These are phyloP conservation scores for Brevipalpus yothersi DNA, from an alignment of 1,140 invertebrate genomes.

Conservation along the genomic window DNA sequence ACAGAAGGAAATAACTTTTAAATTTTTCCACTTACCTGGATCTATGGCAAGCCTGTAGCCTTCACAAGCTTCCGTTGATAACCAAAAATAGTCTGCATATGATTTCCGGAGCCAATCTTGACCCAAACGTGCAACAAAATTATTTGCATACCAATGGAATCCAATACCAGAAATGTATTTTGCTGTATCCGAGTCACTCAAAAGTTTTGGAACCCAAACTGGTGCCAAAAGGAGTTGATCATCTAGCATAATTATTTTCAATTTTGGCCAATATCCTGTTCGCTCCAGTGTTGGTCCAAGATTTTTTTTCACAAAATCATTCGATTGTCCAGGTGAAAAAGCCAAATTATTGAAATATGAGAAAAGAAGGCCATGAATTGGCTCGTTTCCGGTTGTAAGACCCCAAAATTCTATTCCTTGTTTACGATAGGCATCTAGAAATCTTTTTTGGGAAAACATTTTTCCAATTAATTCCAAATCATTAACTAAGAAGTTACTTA, in stretches of 20 bases:
- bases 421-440: slow-evolving; percentile 30
- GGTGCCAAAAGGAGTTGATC: background rate
- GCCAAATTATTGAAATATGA: background rate
- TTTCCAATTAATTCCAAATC: background rate
- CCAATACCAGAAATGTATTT: slow-evolving; percentile 7
- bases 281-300: background rate
- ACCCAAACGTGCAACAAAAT: background rate
- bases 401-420: slow-evolving; percentile 31
- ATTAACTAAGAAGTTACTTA: background rate
- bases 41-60: slow-evolving; percentile 5
- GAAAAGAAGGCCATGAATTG: slow-evolving; percentile 10
- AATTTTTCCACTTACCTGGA: background rate
- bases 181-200: slow-evolving; percentile 2
- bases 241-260: slow-evolving; percentile 10
- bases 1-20: background rate
- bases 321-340: background rate
- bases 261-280: slow-evolving; percentile 17
- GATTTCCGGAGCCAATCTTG: slow-evolving; percentile 18
- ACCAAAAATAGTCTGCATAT: slow-evolving; percentile 40
- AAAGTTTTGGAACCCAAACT: background rate
- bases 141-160: slow-evolving; percentile 41
- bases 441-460: slow-evolving; percentile 19
- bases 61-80: slow-evolving; percentile 27
- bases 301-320: slow-evolving; percentile 2
- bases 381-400: slow-evolving; percentile 34